Conservation (phyloP, 1,140 invertebrate genomes). For the Drosophila repletoides region DNA sequence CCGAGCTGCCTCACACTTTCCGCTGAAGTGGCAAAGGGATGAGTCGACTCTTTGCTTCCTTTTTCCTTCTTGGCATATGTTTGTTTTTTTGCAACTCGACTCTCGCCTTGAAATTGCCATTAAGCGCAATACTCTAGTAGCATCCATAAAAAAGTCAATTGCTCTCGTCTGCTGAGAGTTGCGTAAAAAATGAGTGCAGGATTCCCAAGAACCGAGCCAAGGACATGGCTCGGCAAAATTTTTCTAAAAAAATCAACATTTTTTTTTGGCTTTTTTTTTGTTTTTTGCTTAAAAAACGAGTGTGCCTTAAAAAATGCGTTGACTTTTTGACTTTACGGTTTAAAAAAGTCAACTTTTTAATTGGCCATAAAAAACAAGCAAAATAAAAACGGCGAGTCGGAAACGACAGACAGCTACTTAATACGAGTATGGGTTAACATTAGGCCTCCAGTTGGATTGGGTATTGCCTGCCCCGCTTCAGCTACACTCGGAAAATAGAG, state of each 20-base stretch:
- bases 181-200: conserved; percentile 56
- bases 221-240: conserved; percentile 30
- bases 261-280: too few species aligned
- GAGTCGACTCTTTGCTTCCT: conserved; percentile 16
- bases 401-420: conserved; percentile 56
- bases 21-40: conserved; percentile 69
- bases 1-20: conserved; percentile 61
- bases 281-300: conserved; percentile 39
- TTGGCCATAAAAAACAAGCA: conserved; percentile 61
- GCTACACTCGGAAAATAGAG: conserved; percentile 15
- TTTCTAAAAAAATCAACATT: conserved; percentile 4
- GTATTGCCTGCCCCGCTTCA: conserved; percentile 4
- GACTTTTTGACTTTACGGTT: conserved; percentile 76
- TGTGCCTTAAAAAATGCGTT: conserved; percentile 48
- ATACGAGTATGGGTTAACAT: conserved; percentile 32
- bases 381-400: conserved; percentile 33
- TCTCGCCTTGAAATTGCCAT: not conserved
- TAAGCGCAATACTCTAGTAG: not conserved
- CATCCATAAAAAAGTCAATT: conserved; percentile 68
- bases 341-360: conserved; percentile 69
- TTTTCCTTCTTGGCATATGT: conserved; percentile 44
- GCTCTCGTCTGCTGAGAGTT: conserved; percentile 40
- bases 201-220: conserved; percentile 45
- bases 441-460: conserved; percentile 24
- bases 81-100: not conserved